Base-by-base conservation (phyloP, 2,797 vertebrate species). In the Tamandua tetradactyla region DNA sequence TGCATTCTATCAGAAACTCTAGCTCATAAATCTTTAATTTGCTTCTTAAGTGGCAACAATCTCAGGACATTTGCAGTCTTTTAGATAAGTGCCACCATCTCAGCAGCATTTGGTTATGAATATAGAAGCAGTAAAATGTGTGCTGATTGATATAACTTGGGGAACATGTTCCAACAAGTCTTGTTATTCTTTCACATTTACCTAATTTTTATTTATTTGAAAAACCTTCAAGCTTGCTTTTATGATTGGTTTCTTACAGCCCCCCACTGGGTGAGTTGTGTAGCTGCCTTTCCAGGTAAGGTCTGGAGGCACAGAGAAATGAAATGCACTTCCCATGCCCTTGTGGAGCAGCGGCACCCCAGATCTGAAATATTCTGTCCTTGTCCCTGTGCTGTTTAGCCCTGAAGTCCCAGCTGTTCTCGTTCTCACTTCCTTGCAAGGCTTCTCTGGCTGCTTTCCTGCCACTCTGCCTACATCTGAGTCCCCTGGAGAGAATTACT, bases 11-110 rank as follows among this genome's bases (percentile, higher is more conserved):
- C 91, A 95, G 72, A 91, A 95, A 91, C 74, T 47, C 64, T 87
- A 69, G 85, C 84, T 84, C 32, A 62, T 94, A 95, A 96, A 95
- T 94, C 93, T 95, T 94, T 93, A 62, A 94, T 93, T 94, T 94
- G 72, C 57, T 69, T 94, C 78, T 86, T 86, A 89, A 42, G 83
- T 87, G 80, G 61, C 61, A 80, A 59, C 71, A 87, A 42, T 20
- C 42, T 89, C 84, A 78, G 35, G 80, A 81, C n/a, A 42, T 71
- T 85, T 89, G 12, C 49, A 87, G 49, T 75, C 71, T 80, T 94
- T 89, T 84, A 91, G 95, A 74, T 87, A 83, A 72, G 37, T 69
- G 84, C 83, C 81, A 91, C 25, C 64, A 74, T 32, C n/a, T 91
- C 55, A 18, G 25, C 78, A 44, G 59, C 27, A 42, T 64, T 94